Evolutionary conservation across 2,888 invertebrate species (phyloP).

Genomic region (Anoncus sp.): DNA sequence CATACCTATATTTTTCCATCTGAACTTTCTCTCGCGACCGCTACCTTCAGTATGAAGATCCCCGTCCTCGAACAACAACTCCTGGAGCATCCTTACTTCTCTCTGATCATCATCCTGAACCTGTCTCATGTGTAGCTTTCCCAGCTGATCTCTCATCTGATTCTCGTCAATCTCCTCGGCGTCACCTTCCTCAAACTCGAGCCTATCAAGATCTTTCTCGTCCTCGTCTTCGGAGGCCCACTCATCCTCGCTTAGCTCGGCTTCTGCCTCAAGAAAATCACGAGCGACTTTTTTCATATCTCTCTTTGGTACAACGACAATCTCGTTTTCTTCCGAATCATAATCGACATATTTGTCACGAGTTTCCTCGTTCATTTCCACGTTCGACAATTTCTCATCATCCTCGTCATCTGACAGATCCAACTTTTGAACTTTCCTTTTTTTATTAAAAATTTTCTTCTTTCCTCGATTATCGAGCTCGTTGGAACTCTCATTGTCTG

Average conservation of each 20-base stretch:
- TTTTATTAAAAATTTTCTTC: conserved; percentile 57
- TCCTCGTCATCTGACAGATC: conserved; percentile 73
- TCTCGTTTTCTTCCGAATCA: conserved; percentile 94
- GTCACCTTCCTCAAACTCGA: conserved; percentile 94
- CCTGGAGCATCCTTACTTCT: conserved; percentile 93
- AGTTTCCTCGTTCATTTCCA: conserved; percentile 80
- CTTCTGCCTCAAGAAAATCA: conserved; percentile 95
- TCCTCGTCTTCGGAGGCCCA: conserved; percentile 96
- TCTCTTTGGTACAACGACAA: conserved; percentile 82
- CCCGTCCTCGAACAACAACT: conserved; percentile 94
- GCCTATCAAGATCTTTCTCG: conserved; percentile 90
- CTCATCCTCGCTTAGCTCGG: conserved; percentile 96
- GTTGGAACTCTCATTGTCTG: conserved; percentile 80
- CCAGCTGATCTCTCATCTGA: conserved; percentile 91
- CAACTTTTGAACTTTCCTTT: conserved; percentile 70
- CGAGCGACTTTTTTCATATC: conserved; percentile 84
- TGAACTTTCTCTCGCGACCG: conserved; percentile 91
- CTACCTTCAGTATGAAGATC: conserved; percentile 91
- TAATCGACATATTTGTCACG: conserved; percentile 87
- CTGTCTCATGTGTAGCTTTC: conserved; percentile 93
- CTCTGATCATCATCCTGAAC: conserved; percentile 95
- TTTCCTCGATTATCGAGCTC: conserved; percentile 64
- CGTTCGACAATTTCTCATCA: conserved; percentile 72
- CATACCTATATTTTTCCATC: conserved; percentile 93
- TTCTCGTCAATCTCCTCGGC: conserved; percentile 92